Percentiles rank a stretch among this genome's conserved stretches.
These are phyloP conservation scores for Agrochola macilenta DNA, from an alignment of 2,888 invertebrate genomes.

Conservation along the genomic window DNA sequence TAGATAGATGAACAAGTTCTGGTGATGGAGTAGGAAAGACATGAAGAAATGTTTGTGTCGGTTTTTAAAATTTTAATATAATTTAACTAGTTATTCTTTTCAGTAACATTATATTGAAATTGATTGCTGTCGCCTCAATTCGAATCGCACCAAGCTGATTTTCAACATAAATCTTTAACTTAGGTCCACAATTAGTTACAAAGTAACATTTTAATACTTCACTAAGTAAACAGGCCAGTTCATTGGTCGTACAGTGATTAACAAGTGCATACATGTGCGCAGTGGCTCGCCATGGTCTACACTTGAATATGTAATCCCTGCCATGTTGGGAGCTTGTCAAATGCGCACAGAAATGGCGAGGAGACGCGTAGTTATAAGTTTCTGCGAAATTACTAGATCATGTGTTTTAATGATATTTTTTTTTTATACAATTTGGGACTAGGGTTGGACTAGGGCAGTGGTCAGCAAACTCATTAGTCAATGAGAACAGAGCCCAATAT, in stretches of 20 bases:
- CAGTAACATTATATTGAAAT: neutral
- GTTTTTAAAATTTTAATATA: too few species aligned
- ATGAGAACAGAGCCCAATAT: too few species aligned
- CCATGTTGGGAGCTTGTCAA: slow-evolving; percentile 70
- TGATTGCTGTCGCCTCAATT: neutral
- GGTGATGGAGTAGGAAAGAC: too few species aligned
- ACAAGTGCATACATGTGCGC: slow-evolving; percentile 53
- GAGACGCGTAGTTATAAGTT: slow-evolving; percentile 40
- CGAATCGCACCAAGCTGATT: neutral
- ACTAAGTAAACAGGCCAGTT: slow-evolving; percentile 36
- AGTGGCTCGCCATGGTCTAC: slow-evolving; percentile 42
- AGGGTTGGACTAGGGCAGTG: neutral
- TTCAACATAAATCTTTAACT: neutral
- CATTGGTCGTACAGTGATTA: slow-evolving; percentile 61
- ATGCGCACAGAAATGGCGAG: slow-evolving; percentile 60
- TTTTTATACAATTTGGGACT: neutral
- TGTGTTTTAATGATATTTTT: too few species aligned
- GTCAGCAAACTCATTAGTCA: too few species aligned
- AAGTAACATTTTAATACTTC: slow-evolving; percentile 36
- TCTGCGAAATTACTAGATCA: neutral
- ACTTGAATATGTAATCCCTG: slow-evolving; percentile 69
- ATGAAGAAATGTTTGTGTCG: too few species aligned
- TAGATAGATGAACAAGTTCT: too few species aligned
- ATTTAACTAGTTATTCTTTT: too few species aligned
- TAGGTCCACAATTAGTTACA: slow-evolving; percentile 20